Evolutionary conservation across 2,113 vertebrate genomes (phyloP).

Genomic region (Nematolebias whitei): DNA sequence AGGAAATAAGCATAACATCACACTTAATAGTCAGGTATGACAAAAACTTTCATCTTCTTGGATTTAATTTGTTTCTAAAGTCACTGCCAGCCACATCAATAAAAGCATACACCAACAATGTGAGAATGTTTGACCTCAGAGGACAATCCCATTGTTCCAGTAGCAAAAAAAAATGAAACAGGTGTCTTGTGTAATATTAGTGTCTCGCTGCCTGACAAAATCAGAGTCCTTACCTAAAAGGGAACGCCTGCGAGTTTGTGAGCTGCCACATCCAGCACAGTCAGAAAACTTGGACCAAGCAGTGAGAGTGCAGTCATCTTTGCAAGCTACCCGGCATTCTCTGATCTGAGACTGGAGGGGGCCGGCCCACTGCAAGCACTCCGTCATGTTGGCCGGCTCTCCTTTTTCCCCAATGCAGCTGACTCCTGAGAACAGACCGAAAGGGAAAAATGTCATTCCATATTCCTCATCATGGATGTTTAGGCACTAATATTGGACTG

Average conservation of each 20-base stretch:
- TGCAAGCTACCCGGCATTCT: constrained; percentile 85
- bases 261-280: constrained; percentile 84
- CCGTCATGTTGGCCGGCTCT: constrained; percentile 72
- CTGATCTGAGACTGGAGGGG: constrained; percentile 83
- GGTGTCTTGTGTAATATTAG: not conserved
- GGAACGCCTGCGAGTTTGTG: constrained; percentile 80
- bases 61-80: constrained; percentile 17
- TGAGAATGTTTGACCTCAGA: constrained; percentile 3
- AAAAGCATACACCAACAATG: constrained; percentile 10
- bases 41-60: not conserved
- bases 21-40: not conserved
- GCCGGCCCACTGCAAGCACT: constrained; percentile 86
- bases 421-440: constrained; percentile 79
- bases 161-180: constrained; percentile 5
- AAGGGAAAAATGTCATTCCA: not conserved
- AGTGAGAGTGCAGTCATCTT: constrained; percentile 91
- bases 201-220: constrained; percentile 1
- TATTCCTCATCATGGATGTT: not conserved
- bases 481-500: too few relatives aligned
- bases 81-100: constrained; percentile 3
- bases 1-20: constrained; percentile 2
- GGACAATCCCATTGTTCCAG: constrained; percentile 6
- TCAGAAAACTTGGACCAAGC: constrained; percentile 92
- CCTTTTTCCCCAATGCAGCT: constrained; percentile 82
- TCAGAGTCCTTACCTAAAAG: constrained; percentile 83